Evolutionary conservation across 2,888 invertebrate genomes (phyloP), one percentile per base, ranked within the genome.

Genomic region (Zonitis immaculata): DNA sequence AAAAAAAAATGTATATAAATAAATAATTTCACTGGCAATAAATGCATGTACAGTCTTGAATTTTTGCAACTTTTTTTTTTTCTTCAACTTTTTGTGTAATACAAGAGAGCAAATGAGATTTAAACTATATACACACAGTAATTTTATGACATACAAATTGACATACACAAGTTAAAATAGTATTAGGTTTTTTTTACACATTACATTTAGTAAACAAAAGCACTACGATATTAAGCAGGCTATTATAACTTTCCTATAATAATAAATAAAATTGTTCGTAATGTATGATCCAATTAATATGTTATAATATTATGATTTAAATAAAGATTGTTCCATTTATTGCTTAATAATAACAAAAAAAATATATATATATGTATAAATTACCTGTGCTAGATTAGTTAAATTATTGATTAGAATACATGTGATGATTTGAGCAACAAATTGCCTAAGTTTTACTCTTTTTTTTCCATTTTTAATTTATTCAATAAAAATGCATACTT

Each of bases 21-120:
- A 67, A 70, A 69, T 69, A 69, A 60, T 60, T 63, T 65, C 60
- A 63, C 56, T 59, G 62, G 64, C 66, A 69, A 64, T 66, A 67
- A 60, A 67, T 67, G 69, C 71, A 68, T 64, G 66, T 70, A 73
- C 72, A 73, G 72, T 72, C 73, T 73, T 69, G 70, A n/a, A 70
- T 69, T 71, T 32, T 35, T 35, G 35, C 16, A n/a, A 18, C 18
- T 35, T 70, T 67, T 66, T 67, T 66, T 66, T 62, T 63, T 66
- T 65, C 16, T 9, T 35, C 18, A 16, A 16, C 16, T 14, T 35
- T 7, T 35, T 35, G 12, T 35, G 16, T 18, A 65, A 65, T 65
- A 68, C 62, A n/a, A 66, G 64, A 66, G 56, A 67, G 59, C 54
- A 62, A 65, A 63, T 61, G 44, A 55, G 60, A 56, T 54, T 49